phyloP scores from a whole-genome alignment of 2,113 vertebrate species.

The Myrmophylax atrothorax region DNA sequence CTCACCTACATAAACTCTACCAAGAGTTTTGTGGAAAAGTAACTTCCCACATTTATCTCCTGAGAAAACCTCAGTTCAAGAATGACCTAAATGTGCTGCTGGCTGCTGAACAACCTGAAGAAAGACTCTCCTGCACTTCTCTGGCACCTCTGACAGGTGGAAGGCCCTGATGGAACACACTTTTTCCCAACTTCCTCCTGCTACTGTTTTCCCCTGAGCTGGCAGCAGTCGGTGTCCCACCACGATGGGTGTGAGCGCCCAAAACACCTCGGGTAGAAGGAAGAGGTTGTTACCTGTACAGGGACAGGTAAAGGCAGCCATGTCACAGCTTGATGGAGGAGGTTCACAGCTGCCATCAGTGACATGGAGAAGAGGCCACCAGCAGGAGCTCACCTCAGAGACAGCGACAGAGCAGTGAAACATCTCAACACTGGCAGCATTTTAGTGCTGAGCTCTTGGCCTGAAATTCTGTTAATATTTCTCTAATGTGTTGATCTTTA shows the following conservation, averaged over 20 bases:
- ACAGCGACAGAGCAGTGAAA: conserved; percentile 1
- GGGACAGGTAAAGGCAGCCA: not conserved
- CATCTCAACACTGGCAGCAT: not conserved
- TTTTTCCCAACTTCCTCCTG: not conserved
- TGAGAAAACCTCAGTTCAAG: not conserved
- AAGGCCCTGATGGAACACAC: not conserved
- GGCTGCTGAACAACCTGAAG: not conserved
- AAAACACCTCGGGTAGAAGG: not conserved
- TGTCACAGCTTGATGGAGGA: conserved; percentile 23
- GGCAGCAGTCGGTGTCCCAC: not conserved
- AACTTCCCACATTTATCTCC: not conserved
- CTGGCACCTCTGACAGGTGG: not conserved
- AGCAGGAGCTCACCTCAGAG: not conserved
- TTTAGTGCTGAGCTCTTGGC: not conserved
- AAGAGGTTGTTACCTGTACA: not conserved
- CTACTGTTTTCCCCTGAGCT: not conserved
- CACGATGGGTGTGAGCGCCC: not conserved
- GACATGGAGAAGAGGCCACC: conserved; percentile 8
- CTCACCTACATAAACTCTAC: not conserved
- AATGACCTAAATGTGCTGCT: not conserved
- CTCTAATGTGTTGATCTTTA: conserved; percentile 6
- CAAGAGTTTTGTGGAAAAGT: not conserved
- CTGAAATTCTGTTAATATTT: conserved; percentile 30
- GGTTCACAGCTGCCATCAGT: conserved; percentile 45
- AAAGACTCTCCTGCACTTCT: not conserved